phyloP scores from a whole-genome alignment of 2,797 vertebrate genomes.

The Jordanella pulchra region DNA sequence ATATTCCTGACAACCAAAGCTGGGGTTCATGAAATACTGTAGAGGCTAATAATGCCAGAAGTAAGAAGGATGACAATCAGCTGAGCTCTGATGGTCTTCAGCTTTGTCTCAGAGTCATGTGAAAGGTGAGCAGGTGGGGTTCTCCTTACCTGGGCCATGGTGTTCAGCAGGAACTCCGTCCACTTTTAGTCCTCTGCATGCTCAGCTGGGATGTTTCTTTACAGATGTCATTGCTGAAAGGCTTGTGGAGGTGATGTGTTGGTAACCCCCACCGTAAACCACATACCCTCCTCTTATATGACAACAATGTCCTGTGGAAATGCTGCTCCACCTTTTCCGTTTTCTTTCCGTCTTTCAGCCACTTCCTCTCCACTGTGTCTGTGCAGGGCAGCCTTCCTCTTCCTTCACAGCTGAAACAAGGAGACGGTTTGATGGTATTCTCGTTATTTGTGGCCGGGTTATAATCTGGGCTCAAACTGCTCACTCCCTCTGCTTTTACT shows the following conservation, averaged over 20 bases:
- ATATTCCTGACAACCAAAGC: not conserved
- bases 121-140: not conserved
- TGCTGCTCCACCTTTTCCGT: slow-evolving; percentile 12
- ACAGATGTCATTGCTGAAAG: slow-evolving; percentile 4
- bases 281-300: slow-evolving; percentile 33
- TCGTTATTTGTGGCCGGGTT: slow-evolving; percentile 42
- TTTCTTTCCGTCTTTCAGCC: not conserved
- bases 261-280: slow-evolving; percentile 1
- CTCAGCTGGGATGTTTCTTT: slow-evolving; percentile 22
- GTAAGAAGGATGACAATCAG: not conserved
- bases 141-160: slow-evolving; percentile 78
- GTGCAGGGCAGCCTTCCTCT: slow-evolving; percentile 11
- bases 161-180: slow-evolving; percentile 66
- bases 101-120: not conserved
- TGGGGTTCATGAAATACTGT: not conserved
- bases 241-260: not conserved
- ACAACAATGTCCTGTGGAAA: slow-evolving; percentile 40
- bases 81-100: not conserved
- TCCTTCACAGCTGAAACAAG: slow-evolving; percentile 15
- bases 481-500: slow-evolving; percentile 54
- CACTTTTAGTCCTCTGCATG: slow-evolving; percentile 62
- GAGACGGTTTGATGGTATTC: slow-evolving; percentile 16
- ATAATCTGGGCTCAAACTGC: slow-evolving; percentile 68
- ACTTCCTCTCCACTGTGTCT: slow-evolving; percentile 11
- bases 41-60: not conserved